Evolutionary conservation across 64 coral and sea anemone genomes (phyloP), one percentile per base, ranked within the genome.

Genomic region (Pocillopora damicornis): DNA sequence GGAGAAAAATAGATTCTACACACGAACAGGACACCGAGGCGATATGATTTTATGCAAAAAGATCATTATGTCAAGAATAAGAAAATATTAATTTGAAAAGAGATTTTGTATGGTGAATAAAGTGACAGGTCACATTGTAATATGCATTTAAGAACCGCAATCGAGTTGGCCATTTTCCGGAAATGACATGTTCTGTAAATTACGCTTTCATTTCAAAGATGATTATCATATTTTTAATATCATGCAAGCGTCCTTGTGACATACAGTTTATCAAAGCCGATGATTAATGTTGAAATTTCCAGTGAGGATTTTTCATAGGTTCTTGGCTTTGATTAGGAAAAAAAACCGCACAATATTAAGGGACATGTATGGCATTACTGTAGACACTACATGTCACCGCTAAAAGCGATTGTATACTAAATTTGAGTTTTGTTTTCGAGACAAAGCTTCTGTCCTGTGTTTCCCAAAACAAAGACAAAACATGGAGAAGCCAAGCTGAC

Each of bases 151-250:
- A n/a, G 67, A 71, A 71, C 22, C 22, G 13, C 80, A n/a, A 18
- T 83, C 37, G 15, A 11, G 58, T 83, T 83, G 63, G 80, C 56
- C 80, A 83, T 51, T 83, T 83, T 82, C n/a, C n/a, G 1, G 59
- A 58, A 60, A 60, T 79, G 77, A 60, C 37, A 26, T 56, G 34
- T 60, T 60, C 22, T 30, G 60, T 79, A 79, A 58, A 75, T 75
- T 37, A 75, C 16, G 13, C 35, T 14, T 77, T 9, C 11, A 9
- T 45, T 58, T 30, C 57, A 22, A n/a, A 20, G 17, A 15, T 13
- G 1, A 58, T 77, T 77, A 37, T 16, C 17, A 51, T 13, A 11
- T 59, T 59, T 26, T 17, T 12, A 22, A 45, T 51, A 51, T 51
- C 42, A 2, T 51, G 42, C 42, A 51, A 51, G 42, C 42, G 42